Percentiles rank a stretch among this genome's conserved stretches.
Conservation (phyloP, 2,113 vertebrate genomes). For the Nerophis ophidion region DNA sequence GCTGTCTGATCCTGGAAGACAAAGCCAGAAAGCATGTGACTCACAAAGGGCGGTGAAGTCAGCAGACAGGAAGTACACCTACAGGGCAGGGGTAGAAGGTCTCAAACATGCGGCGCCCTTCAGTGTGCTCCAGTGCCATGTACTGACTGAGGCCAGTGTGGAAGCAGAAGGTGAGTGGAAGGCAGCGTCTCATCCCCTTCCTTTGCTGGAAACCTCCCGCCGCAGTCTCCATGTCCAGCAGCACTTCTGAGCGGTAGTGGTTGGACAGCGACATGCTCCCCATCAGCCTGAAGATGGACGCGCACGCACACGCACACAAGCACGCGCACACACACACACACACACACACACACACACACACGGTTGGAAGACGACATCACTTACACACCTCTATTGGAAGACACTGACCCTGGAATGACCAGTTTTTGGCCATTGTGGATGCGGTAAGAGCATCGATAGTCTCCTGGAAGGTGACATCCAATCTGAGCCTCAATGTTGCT, state of each 20-base stretch:
- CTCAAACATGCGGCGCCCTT: slow-evolving; percentile 83
- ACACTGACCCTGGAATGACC: slow-evolving; percentile 88
- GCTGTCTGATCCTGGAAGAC: slow-evolving; percentile 84
- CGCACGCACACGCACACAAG: too few species aligned
- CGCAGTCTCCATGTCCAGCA: slow-evolving; percentile 93
- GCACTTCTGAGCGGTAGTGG: slow-evolving; percentile 94
- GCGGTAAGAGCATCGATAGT: slow-evolving; percentile 92
- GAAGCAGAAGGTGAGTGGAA: slow-evolving; percentile 97
- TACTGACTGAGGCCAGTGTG: slow-evolving; percentile 97
- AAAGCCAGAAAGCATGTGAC: background rate
- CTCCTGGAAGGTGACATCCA: slow-evolving; percentile 84
- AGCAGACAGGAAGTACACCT: slow-evolving; percentile 44
- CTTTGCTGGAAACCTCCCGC: slow-evolving; percentile 92
- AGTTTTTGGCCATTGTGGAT: slow-evolving; percentile 97
- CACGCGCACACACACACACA: too few species aligned
- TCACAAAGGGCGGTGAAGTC: too few species aligned
- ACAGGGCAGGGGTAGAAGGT: slow-evolving; percentile 97
- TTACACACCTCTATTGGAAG: background rate
- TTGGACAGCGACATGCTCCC: slow-evolving; percentile 97
- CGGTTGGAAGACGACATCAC: background rate
- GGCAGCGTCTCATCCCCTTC: slow-evolving; percentile 85
- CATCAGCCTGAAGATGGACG: slow-evolving; percentile 75
- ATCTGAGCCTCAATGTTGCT: slow-evolving; percentile 88
- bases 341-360: slow-evolving; percentile 1
- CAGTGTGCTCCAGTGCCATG: slow-evolving; percentile 84